Base-by-base conservation (phyloP, 1,140 invertebrate species). In the Battus philenor region DNA sequence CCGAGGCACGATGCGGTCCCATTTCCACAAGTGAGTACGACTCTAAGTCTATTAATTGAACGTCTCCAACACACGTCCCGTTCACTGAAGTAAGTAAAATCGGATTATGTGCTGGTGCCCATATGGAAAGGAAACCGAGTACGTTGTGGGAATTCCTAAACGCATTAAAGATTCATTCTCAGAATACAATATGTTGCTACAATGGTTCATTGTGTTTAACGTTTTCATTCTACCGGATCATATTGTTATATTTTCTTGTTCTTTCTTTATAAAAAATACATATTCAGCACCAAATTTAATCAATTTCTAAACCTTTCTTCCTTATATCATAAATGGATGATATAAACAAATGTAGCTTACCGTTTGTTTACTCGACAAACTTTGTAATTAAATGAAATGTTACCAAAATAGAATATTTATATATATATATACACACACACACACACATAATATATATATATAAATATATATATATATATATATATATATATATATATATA, bases 1-100 rank as follows among this genome's bases (percentile, higher is more conserved):
- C 92, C 50, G 94, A 96, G 84, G 94, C 95, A n/a, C 89, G 93
- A 68, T 97, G 95, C 76, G 95, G 95, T 20, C 95, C 95, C 7
- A 90, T 97, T 56, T 87, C 93, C 49, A 90, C 93, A 68, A 96
- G 94, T 96, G 89, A 92, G 91, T 91, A 50, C 38, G 24, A 29
- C 17, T 29, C 38, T 9, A 29, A 29, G 24, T 41, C 13, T 41
- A 41, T 41, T 41, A 41, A 41, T 41, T 41, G 38, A 41, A 29
- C 38, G 38, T 41, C 38, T 26, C 24, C 26, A 15, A 41, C 38
- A 41, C 22, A 41, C 24, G 38, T 41, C 29, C 38, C 38, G 38
- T 26, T 41, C 22, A 29, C 22, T 27, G 22, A 29, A 41, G 38
- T 27, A 27, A 27, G 38, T 41, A 27, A 41, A 41, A 41, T 41